phyloP scores from a whole-genome alignment of 2,888 invertebrate genomes.

The Melangyna quadrimaculata region DNA sequence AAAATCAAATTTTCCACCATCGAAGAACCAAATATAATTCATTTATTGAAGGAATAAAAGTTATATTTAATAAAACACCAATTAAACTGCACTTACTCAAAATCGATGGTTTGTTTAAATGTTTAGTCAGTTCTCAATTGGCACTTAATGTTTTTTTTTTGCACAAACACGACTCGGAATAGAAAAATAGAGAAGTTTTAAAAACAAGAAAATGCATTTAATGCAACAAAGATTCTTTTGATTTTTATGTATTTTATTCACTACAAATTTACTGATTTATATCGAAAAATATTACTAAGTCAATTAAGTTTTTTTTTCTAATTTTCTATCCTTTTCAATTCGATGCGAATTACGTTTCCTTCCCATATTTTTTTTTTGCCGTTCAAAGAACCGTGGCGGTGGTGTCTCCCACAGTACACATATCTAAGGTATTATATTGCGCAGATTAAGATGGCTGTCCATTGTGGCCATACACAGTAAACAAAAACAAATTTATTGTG shows the following conservation, averaged over 20 bases:
- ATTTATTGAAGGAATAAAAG: neutral
- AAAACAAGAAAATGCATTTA: neutral
- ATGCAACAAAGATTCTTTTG: neutral
- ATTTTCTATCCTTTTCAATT: neutral
- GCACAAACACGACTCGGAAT: neutral
- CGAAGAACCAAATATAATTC: neutral
- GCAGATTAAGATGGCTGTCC: no score
- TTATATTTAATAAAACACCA: neutral
- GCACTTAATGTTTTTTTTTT: neutral
- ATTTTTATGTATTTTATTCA: neutral
- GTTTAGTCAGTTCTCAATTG: neutral
- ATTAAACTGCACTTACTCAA: neutral
- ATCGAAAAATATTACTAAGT: neutral
- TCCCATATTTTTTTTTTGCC: neutral
- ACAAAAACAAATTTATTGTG: no score
- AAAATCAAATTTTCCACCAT: neutral
- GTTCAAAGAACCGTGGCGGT: neutral
- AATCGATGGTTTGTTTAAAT: neutral
- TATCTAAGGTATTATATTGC: no score
- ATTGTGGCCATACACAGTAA: no score
- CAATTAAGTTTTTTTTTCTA: neutral
- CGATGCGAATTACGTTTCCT: neutral
- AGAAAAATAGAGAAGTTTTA: neutral
- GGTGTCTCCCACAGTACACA: no score
- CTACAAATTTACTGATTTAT: neutral